phyloP scores from a whole-genome alignment of 2,113 vertebrate genomes.

The Menura novaehollandiae region DNA sequence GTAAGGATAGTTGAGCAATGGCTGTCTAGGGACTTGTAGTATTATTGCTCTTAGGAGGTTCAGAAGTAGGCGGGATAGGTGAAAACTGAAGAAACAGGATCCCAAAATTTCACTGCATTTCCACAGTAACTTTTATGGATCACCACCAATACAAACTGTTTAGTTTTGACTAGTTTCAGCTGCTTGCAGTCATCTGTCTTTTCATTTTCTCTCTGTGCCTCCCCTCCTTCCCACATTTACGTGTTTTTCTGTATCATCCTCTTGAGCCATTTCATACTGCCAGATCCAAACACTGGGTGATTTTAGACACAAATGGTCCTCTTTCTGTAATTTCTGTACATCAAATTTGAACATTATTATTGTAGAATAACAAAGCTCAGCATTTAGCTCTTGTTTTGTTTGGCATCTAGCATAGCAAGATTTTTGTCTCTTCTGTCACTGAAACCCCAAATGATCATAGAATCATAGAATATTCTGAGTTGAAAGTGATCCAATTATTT shows the following conservation, averaged over 20 bases:
- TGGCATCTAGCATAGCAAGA: neutral
- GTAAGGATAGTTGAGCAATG: neutral
- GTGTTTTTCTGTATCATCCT: neutral
- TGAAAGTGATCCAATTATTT: neutral
- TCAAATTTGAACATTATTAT: neutral
- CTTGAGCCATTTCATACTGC: neutral
- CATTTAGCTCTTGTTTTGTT: neutral
- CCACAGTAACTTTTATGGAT: neutral
- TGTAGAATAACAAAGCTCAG: neutral
- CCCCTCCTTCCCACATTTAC: neutral
- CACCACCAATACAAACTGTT: neutral
- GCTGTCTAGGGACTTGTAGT: neutral
- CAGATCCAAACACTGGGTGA: neutral
- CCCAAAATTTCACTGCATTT: neutral
- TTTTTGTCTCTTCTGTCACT: neutral
- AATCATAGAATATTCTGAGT: neutral
- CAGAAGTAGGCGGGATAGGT: neutral
- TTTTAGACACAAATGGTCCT: neutral
- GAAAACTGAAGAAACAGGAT: neutral
- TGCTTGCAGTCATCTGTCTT: neutral
- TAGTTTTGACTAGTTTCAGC: neutral
- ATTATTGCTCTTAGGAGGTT: neutral
- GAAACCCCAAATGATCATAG: neutral
- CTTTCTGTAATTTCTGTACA: neutral
- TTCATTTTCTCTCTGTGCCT: neutral